Evolutionary conservation across 64 coral and sea anemone genomes (phyloP).

Genomic region (Pachyseris speciosa): DNA sequence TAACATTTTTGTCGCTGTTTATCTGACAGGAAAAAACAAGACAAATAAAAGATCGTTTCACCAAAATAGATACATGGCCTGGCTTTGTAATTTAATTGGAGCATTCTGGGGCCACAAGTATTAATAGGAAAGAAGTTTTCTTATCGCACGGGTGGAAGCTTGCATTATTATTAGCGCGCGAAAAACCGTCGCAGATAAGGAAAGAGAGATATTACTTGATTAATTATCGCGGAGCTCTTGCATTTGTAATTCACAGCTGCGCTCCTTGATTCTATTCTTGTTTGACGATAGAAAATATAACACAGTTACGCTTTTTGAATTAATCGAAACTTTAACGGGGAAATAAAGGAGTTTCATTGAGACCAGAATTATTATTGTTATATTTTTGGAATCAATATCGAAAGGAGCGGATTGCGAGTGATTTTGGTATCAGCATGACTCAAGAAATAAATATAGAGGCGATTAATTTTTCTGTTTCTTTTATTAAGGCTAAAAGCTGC

Average conservation of each 20-base stretch:
- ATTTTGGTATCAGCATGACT: not conserved
- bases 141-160: slow-evolving; percentile 45
- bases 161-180: slow-evolving; percentile 53
- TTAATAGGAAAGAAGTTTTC: slow-evolving; percentile 51
- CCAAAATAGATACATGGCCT: slow-evolving; percentile 42
- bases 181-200: slow-evolving; percentile 52
- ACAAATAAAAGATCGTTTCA: slow-evolving; percentile 63
- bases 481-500: slow-evolving; percentile 40
- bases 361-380: not conserved
- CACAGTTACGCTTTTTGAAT: slow-evolving; percentile 47
- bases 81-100: slow-evolving; percentile 39
- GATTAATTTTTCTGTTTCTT: slow-evolving; percentile 41
- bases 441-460: slow-evolving; percentile 5
- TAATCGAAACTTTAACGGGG: slow-evolving; percentile 8
- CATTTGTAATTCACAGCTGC: slow-evolving; percentile 52
- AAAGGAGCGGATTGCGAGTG: not conserved
- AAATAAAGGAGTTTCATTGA: not conserved
- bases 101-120: slow-evolving; percentile 41
- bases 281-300: slow-evolving; percentile 32
- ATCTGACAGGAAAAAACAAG: slow-evolving; percentile 61
- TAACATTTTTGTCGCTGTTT: slow-evolving; percentile 46
- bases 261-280: slow-evolving; percentile 34
- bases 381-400: not conserved
- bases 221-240: slow-evolving; percentile 47
- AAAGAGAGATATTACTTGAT: slow-evolving; percentile 44